These are phyloP conservation scores for Cebus imitator DNA, from an alignment of 2,113 vertebrate genomes.

Conservation along the genomic window DNA sequence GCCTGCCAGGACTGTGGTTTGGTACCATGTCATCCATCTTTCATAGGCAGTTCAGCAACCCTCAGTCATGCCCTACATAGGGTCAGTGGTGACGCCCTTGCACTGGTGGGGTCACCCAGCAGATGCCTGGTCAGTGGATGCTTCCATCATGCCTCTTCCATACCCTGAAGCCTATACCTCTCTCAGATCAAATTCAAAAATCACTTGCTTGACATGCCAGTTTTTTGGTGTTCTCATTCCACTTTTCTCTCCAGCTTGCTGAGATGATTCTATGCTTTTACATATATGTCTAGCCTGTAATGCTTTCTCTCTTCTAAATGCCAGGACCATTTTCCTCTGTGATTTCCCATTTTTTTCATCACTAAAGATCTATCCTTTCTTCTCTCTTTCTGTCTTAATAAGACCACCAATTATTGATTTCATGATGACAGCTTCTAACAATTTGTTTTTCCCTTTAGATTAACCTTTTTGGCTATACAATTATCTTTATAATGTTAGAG, in stretches of 20 bases:
- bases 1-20: background rate
- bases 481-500: background rate
- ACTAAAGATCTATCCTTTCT: background rate
- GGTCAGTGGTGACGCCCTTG: background rate
- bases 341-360: background rate
- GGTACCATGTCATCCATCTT: background rate
- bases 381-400: background rate
- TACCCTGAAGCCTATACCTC: background rate
- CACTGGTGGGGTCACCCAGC: background rate
- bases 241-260: background rate
- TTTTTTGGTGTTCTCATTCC: background rate
- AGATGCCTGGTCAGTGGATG: accelerated
- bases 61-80: too few relatives aligned
- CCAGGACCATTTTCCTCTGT: background rate
- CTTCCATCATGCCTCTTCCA: background rate
- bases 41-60: too few relatives aligned
- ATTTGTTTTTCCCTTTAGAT: background rate
- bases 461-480: background rate
- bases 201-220: too few relatives aligned
- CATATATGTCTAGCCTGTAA: accelerated
- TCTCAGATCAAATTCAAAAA: background rate
- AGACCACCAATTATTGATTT: background rate
- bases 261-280: background rate
- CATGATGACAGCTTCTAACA: background rate
- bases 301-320: background rate